These are phyloP conservation scores for Sinosuthora webbiana DNA, from an alignment of 2,113 vertebrate species.

Conservation along the genomic window DNA sequence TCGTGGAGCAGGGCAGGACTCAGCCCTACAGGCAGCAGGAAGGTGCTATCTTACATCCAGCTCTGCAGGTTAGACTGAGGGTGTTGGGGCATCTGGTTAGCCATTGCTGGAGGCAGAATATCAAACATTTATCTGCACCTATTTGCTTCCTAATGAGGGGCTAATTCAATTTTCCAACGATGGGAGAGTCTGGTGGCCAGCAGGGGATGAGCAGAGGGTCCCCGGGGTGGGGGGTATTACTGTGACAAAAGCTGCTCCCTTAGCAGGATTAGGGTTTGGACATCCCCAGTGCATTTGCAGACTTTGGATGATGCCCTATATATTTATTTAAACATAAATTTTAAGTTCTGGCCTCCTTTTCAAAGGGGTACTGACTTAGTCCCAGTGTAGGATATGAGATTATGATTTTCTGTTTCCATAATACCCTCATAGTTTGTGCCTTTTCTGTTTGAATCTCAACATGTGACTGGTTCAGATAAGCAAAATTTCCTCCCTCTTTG, in stretches of 20 bases:
- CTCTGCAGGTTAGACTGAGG: background rate
- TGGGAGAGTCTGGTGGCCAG: background rate
- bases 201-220: background rate
- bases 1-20: background rate
- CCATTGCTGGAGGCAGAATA: background rate
- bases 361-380: background rate
- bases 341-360: background rate
- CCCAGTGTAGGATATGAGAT: background rate
- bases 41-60: background rate
- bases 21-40: background rate
- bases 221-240: background rate
- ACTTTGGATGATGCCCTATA: background rate
- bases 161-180: background rate
- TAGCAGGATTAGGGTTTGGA: background rate
- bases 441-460: background rate
- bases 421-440: background rate
- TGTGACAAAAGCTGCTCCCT: background rate
- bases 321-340: background rate
- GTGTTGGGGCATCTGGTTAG: background rate
- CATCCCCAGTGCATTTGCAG: background rate
- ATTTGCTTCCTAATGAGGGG: background rate
- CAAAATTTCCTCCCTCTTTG: background rate
- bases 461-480: constrained; percentile 4
- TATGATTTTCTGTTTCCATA: background rate
- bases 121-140: background rate